Evolutionary conservation across 2,113 vertebrate species (phyloP).

Genomic region (Solenodon paradoxus): DNA sequence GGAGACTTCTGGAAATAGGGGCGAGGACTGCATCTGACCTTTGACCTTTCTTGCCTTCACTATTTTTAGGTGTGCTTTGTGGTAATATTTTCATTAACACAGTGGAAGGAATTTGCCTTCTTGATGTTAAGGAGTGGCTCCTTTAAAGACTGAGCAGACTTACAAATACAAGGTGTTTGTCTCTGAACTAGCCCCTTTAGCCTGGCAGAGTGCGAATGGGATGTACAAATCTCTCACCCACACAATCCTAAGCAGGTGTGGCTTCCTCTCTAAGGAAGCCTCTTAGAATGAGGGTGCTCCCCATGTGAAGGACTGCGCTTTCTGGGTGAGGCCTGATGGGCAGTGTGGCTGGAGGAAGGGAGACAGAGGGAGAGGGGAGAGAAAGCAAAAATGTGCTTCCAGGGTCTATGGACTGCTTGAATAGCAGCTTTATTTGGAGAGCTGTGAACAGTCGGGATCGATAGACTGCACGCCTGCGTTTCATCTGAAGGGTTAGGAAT

Average conservation of each 20-base stretch:
- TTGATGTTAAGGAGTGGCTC: neutral
- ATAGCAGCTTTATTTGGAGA: slow-evolving; percentile 11
- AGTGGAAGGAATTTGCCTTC: neutral
- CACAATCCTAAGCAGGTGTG: no score
- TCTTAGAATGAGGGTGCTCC: neutral
- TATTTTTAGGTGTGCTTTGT: neutral
- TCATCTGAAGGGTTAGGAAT: neutral
- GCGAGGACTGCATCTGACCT: neutral
- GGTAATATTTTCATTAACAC: neutral
- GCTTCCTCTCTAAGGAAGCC: neutral
- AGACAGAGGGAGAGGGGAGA: neutral
- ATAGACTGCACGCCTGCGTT: neutral
- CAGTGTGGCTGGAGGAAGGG: neutral
- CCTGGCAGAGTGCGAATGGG: neutral
- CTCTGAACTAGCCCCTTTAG: neutral
- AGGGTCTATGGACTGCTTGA: neutral
- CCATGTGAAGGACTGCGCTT: neutral
- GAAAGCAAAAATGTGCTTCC: neutral
- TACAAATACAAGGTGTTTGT: neutral
- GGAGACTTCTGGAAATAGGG: neutral
- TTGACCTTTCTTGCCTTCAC: neutral
- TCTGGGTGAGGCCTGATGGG: neutral
- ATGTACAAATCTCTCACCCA: neutral
- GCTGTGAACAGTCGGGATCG: neutral
- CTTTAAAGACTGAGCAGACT: neutral